Evolutionary conservation across 2,113 vertebrate genomes (phyloP).

Genomic region (Boleophthalmus pectinirostris): DNA sequence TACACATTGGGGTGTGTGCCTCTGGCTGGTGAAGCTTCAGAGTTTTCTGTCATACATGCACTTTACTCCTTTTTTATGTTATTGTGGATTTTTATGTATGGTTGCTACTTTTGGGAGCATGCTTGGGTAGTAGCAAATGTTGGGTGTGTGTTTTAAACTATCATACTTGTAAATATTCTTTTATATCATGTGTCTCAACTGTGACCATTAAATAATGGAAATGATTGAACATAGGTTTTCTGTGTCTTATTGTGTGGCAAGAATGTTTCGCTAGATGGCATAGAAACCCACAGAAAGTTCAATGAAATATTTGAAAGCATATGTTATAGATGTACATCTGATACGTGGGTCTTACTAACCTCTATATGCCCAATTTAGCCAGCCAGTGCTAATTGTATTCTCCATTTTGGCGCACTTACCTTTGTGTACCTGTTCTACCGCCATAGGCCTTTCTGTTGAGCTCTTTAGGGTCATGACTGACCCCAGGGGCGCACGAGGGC

Average conservation of each 20-base stretch:
- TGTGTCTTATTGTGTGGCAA: neutral
- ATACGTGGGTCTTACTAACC: too few species aligned
- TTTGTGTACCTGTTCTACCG: too few species aligned
- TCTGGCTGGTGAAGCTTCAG: conserved; percentile 73
- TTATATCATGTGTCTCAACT: conserved; percentile 78
- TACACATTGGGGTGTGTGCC: conserved; percentile 61
- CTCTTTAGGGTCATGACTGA: conserved; percentile 3
- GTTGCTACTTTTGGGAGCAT: conserved; percentile 68
- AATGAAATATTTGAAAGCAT: neutral
- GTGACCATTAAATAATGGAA: conserved; percentile 76
- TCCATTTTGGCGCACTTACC: too few species aligned
- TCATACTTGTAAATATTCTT: conserved; percentile 71
- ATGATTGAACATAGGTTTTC: conserved; percentile 12
- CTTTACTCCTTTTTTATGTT: conserved; percentile 86
- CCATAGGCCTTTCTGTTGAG: too few species aligned
- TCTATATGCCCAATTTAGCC: too few species aligned
- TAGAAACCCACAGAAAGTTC: neutral
- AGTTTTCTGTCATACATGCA: conserved; percentile 93
- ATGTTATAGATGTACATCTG: too few species aligned
- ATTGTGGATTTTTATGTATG: conserved; percentile 49
- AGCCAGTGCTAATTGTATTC: too few species aligned
- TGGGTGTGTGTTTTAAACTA: conserved; percentile 61
- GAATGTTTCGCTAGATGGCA: neutral
- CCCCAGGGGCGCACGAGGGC: conserved; percentile 24
- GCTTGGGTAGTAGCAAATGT: conserved; percentile 53